Evolutionary conservation across 2,113 vertebrate genomes (phyloP).

Genomic region (Cichladusa arquata): DNA sequence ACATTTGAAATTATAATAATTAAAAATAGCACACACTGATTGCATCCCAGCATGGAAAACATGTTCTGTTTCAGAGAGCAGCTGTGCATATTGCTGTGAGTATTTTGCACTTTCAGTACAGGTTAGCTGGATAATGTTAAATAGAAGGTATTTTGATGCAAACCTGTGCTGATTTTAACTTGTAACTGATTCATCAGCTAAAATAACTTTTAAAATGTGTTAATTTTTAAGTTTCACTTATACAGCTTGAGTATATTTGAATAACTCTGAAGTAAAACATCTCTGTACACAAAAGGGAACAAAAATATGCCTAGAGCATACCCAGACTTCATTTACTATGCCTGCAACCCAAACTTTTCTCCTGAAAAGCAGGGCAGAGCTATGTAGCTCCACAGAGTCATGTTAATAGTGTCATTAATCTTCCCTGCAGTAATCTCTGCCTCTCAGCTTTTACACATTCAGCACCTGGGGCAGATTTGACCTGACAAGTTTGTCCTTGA

Average conservation of each 20-base stretch:
- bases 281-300: background rate
- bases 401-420: constrained; percentile 34
- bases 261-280: background rate
- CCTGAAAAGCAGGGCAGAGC: background rate
- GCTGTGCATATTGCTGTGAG: background rate
- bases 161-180: background rate
- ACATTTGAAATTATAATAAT: background rate
- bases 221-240: background rate
- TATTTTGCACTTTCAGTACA: background rate
- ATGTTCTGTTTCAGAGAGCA: background rate
- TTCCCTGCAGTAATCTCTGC: constrained; percentile 22
- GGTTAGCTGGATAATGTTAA: background rate
- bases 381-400: background rate
- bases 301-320: background rate
- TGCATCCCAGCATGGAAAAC: background rate
- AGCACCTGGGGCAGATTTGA: constrained; percentile 48
- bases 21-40: background rate
- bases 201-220: background rate
- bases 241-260: background rate
- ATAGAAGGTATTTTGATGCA: background rate
- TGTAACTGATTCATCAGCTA: background rate
- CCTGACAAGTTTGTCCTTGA: constrained; percentile 48
- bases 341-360: background rate
- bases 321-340: background rate
- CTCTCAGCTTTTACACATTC: constrained; percentile 23